These are phyloP conservation scores for Serrognathus titanus DNA, from an alignment of 2,888 invertebrate genomes.

Conservation along the genomic window DNA sequence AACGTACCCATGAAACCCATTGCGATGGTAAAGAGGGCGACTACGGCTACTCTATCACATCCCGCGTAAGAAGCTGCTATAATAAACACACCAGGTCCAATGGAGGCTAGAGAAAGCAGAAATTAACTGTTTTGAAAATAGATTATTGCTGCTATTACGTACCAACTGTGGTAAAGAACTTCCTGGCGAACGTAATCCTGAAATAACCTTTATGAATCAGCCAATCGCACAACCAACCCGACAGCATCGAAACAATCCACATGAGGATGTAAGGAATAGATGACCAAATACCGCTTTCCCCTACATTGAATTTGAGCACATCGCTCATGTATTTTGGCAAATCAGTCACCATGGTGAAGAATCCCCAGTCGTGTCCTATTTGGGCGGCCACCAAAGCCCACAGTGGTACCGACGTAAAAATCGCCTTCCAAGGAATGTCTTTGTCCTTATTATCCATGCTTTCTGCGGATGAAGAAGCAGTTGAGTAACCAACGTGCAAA, in stretches of 20 bases:
- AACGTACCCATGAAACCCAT: constrained; percentile 69
- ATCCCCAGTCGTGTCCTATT: constrained; percentile 69
- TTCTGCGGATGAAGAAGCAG: neutral
- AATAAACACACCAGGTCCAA: constrained; percentile 61
- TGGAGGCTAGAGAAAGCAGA: constrained; percentile 37
- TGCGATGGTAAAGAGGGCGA: constrained; percentile 56
- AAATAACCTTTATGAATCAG: constrained; percentile 58
- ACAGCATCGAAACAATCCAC: constrained; percentile 62
- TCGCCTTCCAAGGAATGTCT: constrained; percentile 67
- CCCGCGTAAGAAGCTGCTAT: constrained; percentile 63
- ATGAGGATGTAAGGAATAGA: constrained; percentile 64
- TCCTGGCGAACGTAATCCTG: constrained; percentile 59
- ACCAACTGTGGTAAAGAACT: constrained; percentile 66
- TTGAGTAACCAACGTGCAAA: neutral
- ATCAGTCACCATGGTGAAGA: constrained; percentile 69
- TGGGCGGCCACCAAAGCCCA: constrained; percentile 76
- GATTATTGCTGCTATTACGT: constrained; percentile 32
- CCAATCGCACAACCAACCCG: constrained; percentile 68
- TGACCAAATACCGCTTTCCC: constrained; percentile 60
- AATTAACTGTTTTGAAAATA: neutral
- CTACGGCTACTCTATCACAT: constrained; percentile 54
- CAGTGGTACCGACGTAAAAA: constrained; percentile 66
- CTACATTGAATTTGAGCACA: constrained; percentile 63
- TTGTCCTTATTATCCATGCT: constrained; percentile 5
- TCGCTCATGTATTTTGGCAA: constrained; percentile 68